Evolutionary conservation across 2,888 invertebrate genomes (phyloP), one percentile per base, ranked within the genome.

Genomic region (Drosophila phalerata): DNA sequence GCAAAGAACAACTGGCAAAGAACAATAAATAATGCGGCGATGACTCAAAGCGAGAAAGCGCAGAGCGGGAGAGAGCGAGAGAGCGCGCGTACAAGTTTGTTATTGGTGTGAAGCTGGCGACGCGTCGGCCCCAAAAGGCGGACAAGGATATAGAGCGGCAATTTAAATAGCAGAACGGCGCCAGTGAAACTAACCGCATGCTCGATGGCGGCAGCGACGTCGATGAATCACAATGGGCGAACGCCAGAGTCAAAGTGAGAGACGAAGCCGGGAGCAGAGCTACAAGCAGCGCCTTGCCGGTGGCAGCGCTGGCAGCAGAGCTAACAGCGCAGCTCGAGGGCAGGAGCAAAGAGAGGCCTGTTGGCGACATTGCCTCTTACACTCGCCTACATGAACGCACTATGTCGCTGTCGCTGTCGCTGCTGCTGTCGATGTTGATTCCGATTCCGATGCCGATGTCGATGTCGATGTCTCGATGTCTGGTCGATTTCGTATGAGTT

Each of bases 151-250:
- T 74, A 81, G 81, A 86, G 72, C 78, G 78, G 84, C 82, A 81
- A 84, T 81, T 86, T 78, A 77, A 88, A 88, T 77, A 81, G 73
- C 83, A 79, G 76, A 82, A 82, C 84, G 91, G 91, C 90, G 90
- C 90, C 91, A 91, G 81, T 78, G 65, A 69, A 84, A 84, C 81
- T 74, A 77, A 84, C 82, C 84, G 69, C 84, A 81, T 81, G 78
- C 62, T 73, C 56, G 48, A 42, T 60, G 58, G 32, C 57, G 34
- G 61, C 37, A 51, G 57, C 43, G 65, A 52, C 58, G 51, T 68
- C 76, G 86, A 87, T 87, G 87, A 87, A 82, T 85, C 85, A 85
- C 80, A 69, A 68, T 63, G 61, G 48, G 64, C 62, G 71, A 37
- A 8, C 53, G 60, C 30, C 13, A 11, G 66, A 56, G 62, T 56